Evolutionary conservation across 2,113 vertebrate genomes (phyloP), one percentile per base, ranked within the genome.

Genomic region (Falco punctatus): DNA sequence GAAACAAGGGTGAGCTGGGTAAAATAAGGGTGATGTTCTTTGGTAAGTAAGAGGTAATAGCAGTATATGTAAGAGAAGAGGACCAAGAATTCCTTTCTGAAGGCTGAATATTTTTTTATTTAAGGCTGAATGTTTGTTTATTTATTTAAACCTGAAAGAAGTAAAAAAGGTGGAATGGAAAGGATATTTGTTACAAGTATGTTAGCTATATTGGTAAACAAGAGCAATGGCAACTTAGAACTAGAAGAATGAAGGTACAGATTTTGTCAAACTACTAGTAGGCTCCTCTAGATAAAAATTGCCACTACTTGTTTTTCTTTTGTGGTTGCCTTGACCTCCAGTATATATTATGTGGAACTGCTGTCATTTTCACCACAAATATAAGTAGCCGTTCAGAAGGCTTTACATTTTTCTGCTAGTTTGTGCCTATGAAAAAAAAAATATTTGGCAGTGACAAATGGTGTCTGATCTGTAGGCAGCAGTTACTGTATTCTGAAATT

Each of bases 321-420:
- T 65, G 22, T 55, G 2, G 3, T 61, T 95, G n/a, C n/a, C 65
- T 59, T 87, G 87, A 94, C 70, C 70, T 93, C 73, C 52, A 52
- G 42, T 82, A 33, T 74, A 75, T 95, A 82, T 87, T 91, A 61
- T 87, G 22, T 79, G 51, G 55, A 85, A 61, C 32, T 70, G 71
- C 30, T 78, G 87, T 71, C 46, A 67, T 88, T 92, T 94, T 95
- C 35, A 57, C 73, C 35, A 74, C 46, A 65, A 94, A 67, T 88
- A 88, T 57, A 46, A 73, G 74, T 44, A 88, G 24, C 26, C 48
- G 38, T 89, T 90, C 27, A 79, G 48, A 94, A 85, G 49, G 35
- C 55, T 81, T 92, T 61, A 35, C 24, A 74, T 87, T 94, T 93
- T 94, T 90, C 65, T 94, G 94, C 40, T 40, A 24, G n/a, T 42